Base-by-base conservation (phyloP, 2,888 invertebrate species). In the Synergus umbraculus region DNA sequence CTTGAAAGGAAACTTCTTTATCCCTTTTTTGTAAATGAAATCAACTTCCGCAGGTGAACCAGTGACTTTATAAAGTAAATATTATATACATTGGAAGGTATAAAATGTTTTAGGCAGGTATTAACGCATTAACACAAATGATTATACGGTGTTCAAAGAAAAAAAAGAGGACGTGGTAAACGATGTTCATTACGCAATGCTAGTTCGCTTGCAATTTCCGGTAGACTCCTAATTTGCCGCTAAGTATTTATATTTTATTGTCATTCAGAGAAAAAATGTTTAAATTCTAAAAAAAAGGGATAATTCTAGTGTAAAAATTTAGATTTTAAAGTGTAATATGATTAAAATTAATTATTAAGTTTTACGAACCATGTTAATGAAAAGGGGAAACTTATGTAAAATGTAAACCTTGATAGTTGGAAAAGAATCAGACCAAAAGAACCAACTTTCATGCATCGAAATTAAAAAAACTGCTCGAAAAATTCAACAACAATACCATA, bases 231-330 rank as follows among this genome's bases (percentile, higher is more conserved):
- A 49, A 29, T 46, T 69, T 69, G 22, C 67, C 67, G 67, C 67
- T 46, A 69, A 13, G 67, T 69, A 69, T 49, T 69, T 69, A 69
- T 69, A 69, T 69, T 46, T 69, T 69, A 69, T 69, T 69, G 29
- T 13, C 22, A 22, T 29, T 29, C 13, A 69, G 46, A 15, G 46
- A 69, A 69, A 69, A 44, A 69, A 49, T 29, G 13, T 44, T 46
- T 18, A 12, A 10, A 43, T 66, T 66, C 43, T 5, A 15, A 13
- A 15, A 15, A 13, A 22, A 22, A 29, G 29, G 29, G 2, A 29
- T 29, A 29, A 29, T 29, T 29, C 1, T 29, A 29, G 5, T 46
- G 13, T 4, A 46, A 46, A 46, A 46, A n/a, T n/a, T n/a, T 4
- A 46, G 15, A 46, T 46, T 46, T 46, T 46, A 15, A 46, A 46